Evolutionary conservation across 2,797 vertebrate genomes (phyloP).

Genomic region (Triplophysa yarkandensis): DNA sequence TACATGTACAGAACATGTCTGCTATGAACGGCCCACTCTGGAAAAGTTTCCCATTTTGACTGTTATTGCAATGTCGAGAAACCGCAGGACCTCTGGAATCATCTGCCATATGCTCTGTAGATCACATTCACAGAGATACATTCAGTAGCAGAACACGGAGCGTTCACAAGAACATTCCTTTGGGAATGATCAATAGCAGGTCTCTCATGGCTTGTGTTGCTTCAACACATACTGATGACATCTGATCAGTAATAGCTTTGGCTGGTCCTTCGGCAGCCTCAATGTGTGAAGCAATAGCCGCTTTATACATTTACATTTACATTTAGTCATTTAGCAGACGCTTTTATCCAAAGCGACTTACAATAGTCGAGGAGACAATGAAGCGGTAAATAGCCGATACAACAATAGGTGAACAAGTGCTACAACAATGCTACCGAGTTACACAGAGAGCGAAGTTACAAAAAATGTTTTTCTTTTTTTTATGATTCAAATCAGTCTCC

Average conservation of each 20-base stretch:
- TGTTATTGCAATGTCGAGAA: not conserved
- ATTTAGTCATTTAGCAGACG: no score
- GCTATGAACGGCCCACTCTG: not conserved
- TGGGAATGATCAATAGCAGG: not conserved
- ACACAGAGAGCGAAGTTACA: no score
- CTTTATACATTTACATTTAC: no score
- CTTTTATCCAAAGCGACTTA: no score
- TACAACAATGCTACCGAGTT: no score
- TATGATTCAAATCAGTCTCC: no score
- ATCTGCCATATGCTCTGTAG: not conserved
- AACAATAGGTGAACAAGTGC: no score
- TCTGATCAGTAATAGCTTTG: not conserved
- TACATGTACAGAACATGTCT: not conserved
- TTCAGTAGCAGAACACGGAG: not conserved
- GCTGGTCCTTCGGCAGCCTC: not conserved
- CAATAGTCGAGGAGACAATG: no score
- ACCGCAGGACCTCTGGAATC: not conserved
- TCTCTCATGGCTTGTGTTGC: not conserved
- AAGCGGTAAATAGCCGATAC: no score
- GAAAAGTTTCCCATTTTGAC: not conserved
- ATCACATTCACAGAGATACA: not conserved
- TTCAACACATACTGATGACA: not conserved
- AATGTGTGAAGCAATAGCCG: slow-evolving; percentile 8
- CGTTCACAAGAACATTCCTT: no score
- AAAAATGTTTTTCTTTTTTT: no score